Conservation (phyloP, 2,113 vertebrate species). For the Panthera leo region DNA sequence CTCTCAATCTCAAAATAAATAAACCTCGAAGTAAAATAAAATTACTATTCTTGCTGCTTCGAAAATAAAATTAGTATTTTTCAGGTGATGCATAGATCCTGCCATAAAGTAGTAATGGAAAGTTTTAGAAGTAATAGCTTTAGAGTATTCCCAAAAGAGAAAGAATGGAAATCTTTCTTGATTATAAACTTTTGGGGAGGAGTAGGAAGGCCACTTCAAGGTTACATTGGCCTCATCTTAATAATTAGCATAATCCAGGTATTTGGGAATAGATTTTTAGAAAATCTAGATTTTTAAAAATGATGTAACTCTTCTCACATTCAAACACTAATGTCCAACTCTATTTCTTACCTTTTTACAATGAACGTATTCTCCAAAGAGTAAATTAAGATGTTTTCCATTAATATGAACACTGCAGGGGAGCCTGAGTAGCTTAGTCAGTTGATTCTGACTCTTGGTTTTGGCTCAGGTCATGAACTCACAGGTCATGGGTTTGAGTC, state of each 20-base stretch:
- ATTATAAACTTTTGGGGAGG: not conserved
- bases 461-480: no score
- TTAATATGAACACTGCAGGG: not conserved
- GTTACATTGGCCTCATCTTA: not conserved
- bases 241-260: not conserved
- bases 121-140: conserved; percentile 22
- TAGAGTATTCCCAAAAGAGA: not conserved
- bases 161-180: conserved; percentile 1
- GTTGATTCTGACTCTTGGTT: no score
- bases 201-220: not conserved
- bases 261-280: not conserved
- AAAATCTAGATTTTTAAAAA: not conserved
- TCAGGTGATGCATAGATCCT: not conserved
- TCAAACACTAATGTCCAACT: not conserved
- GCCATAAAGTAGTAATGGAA: not conserved
- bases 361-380: not conserved
- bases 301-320: not conserved
- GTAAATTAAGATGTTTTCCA: not conserved
- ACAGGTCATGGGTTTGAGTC: no score
- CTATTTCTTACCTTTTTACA: not conserved
- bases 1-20: no score
- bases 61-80: not conserved
- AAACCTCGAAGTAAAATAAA: not conserved
- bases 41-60: not conserved
- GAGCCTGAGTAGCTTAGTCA: no score